Conservation (phyloP, 2,113 vertebrate genomes). For the Cynopterus brachyotis region DNA sequence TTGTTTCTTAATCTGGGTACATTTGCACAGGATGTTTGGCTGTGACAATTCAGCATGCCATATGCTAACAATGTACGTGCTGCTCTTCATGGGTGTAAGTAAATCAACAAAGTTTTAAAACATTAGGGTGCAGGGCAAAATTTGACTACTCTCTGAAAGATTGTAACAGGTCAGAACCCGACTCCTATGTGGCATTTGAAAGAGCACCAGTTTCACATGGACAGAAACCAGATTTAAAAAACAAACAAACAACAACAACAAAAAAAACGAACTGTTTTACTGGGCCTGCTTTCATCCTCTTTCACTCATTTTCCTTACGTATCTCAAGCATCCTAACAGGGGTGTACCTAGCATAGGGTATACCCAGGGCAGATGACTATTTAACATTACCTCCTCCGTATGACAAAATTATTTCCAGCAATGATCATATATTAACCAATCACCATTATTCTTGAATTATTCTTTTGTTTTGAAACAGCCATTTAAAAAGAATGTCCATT, state of each 20-base stretch:
- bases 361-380: not conserved
- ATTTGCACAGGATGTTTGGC: too few relatives aligned
- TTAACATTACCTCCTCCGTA: not conserved
- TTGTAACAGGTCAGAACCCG: not conserved
- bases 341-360: accelerated
- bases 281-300: not conserved
- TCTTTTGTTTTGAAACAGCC: not conserved
- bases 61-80: not conserved
- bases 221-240: not conserved
- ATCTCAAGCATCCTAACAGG: not conserved
- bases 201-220: not conserved
- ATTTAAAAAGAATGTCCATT: not conserved
- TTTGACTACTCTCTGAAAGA: not conserved
- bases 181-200: not conserved
- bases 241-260: too few relatives aligned
- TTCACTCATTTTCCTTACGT: not conserved
- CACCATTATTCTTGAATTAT: not conserved
- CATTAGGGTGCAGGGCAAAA: not conserved
- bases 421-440: not conserved
- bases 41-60: not conserved
- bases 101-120: not conserved
- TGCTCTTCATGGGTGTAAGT: not conserved
- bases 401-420: not conserved
- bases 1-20: not conserved
- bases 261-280: not conserved